These are phyloP conservation scores for Catamblyrhynchus diadema DNA, from an alignment of 2,797 vertebrate species.

Conservation along the genomic window DNA sequence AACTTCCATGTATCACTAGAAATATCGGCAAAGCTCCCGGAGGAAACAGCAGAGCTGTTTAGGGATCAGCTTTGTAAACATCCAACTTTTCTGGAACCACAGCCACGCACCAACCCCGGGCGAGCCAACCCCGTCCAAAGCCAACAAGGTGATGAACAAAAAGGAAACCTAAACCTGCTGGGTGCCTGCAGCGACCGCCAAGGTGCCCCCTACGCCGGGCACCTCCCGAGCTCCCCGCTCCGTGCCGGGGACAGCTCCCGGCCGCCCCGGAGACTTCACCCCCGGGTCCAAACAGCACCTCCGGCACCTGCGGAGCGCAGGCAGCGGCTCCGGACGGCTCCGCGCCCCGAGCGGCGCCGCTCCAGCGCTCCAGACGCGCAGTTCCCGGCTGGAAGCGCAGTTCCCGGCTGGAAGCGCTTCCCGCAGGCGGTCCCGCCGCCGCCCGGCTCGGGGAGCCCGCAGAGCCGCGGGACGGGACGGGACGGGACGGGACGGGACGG, in stretches of 20 bases:
- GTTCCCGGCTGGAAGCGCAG: fast-evolving
- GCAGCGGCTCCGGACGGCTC: not conserved
- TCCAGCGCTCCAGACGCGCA: not conserved
- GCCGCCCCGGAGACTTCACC: not conserved
- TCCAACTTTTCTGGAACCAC: not conserved
- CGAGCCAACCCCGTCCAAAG: fast-evolving
- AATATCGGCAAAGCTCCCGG: not conserved
- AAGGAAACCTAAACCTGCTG: fast-evolving
- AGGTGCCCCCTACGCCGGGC: fast-evolving
- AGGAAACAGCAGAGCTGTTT: not conserved
- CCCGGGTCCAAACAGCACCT: not conserved
- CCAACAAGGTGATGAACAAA: not conserved
- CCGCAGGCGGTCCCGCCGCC: not conserved
- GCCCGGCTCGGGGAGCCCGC: not conserved
- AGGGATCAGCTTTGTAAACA: not conserved
- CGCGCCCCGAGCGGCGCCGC: not conserved
- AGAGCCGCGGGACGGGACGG: not conserved
- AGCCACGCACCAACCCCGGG: not conserved
- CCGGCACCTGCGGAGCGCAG: fast-evolving
- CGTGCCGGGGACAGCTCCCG: not conserved
- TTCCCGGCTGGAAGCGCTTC: not conserved
- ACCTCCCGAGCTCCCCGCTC: not conserved
- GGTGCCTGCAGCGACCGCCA: not conserved
- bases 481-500: not conserved
- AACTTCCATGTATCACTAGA: not conserved